Evolutionary conservation across 2,113 vertebrate species (phyloP), one percentile per base, ranked within the genome.

Genomic region (Odocoileus virginianus): DNA sequence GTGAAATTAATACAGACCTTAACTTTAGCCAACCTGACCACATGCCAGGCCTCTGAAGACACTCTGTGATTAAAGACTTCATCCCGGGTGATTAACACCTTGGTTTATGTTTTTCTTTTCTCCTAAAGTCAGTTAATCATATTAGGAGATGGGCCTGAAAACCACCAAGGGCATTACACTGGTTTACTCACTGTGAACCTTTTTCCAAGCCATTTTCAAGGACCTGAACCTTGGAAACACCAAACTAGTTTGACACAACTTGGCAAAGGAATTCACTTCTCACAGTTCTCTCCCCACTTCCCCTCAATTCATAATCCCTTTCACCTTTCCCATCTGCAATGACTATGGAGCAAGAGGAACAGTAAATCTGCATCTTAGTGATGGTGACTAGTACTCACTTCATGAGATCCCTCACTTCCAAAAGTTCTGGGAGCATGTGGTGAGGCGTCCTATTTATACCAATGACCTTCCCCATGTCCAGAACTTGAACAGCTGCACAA

Each of bases 401-500:
- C 43, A 16, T 40, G 55, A 84, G 86, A 23, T 58, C 40, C 61
- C n/a, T 94, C 15, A 27, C 85, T 88, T 90, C 90, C 90, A 94
- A 58, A 89, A 71, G 85, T 89, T 95, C 61, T 3, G 4, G 52
- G 82, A 89, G 76, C 81, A 55, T 19, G 9, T 60, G 40, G 71
- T 40, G 76, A 95, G 86, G 36, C 82, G 15, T 33, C 96, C 97
- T 98, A 93, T 98, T 98, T 98, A 97, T 95, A 97, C 86, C 89
- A 55, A 13, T 97, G 95, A 97, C 97, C 96, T 97, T 97, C 96
- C 95, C 30, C 36, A 36, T 47, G 61, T 94, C n/a, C 71, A 91
- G 64, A 94, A 87, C 87, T 17, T 21, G 95, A 97, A 95, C 98
- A 98, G 97, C 97, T 98, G 98, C 93, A 92, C n/a, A 57, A 81